Percentiles rank a stretch among this genome's conserved stretches.
Conservation (phyloP, 2,888 invertebrate genomes). For the Diogma glabrata region DNA sequence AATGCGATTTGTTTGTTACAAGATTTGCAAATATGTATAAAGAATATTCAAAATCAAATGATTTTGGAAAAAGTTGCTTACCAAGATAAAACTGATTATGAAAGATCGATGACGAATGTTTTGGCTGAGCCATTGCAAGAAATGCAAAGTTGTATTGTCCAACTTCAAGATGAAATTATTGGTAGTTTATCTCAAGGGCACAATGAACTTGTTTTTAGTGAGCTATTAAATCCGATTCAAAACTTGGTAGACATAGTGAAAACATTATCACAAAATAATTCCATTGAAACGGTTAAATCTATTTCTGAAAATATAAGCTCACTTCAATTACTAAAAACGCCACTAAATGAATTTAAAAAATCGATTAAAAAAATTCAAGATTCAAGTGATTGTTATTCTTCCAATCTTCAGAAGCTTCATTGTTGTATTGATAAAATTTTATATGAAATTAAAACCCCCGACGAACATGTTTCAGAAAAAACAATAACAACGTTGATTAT, state of each 20-base stretch:
- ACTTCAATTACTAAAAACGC: conserved; percentile 16
- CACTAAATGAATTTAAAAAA: conserved; percentile 16
- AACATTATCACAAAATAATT: conserved; percentile 29
- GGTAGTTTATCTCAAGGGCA: conserved; percentile 15
- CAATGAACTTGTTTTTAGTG: conserved; percentile 23
- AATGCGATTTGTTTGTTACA: conserved; percentile 24
- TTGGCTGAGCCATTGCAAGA: conserved; percentile 28
- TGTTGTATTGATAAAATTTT: not conserved
- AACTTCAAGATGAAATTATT: conserved; percentile 25
- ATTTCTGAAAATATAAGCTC: conserved; percentile 16
- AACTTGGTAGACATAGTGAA: conserved; percentile 19
- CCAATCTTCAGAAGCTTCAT: not conserved
- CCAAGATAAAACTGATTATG: conserved; percentile 14
- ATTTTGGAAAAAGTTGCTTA: conserved; percentile 10
- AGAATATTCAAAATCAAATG: conserved; percentile 23
- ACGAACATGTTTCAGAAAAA: not conserved
- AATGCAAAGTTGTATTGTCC: conserved; percentile 28
- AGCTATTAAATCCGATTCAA: conserved; percentile 22
- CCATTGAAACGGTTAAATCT: conserved; percentile 31
- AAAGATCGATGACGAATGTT: conserved; percentile 24
- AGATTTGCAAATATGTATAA: conserved; percentile 30
- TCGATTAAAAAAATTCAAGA: not conserved
- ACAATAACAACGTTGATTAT: not conserved
- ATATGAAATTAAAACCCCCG: not conserved
- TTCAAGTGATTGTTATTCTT: not conserved